Evolutionary conservation across 2,888 invertebrate species (phyloP).

Genomic region (Anagyrus pseudococci): DNA sequence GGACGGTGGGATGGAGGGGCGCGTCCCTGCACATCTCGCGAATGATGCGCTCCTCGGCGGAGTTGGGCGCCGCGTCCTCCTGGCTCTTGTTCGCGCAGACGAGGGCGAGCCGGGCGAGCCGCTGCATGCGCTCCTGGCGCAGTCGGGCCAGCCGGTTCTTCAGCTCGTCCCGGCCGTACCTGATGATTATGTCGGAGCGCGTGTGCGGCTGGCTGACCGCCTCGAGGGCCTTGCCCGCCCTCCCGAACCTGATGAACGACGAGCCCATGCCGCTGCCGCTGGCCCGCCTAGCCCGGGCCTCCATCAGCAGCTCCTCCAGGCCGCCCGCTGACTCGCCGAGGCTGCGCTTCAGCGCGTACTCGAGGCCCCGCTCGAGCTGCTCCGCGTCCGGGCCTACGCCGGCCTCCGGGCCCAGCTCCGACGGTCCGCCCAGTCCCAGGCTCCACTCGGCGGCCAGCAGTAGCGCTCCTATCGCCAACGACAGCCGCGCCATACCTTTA

Average conservation of each 20-base stretch:
- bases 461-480: not conserved
- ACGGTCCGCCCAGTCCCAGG: not conserved
- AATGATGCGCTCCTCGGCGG: slow-evolving; percentile 35
- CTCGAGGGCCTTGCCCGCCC: slow-evolving; percentile 34
- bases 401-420: not conserved
- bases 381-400: slow-evolving; percentile 3
- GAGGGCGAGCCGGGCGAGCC: slow-evolving; percentile 30
- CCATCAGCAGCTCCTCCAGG: not conserved
- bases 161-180: slow-evolving; percentile 51
- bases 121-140: slow-evolving; percentile 32
- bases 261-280: slow-evolving; percentile 47
- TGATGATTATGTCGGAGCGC: slow-evolving; percentile 54
- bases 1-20: slow-evolving; percentile 36
- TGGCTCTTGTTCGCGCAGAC: slow-evolving; percentile 32
- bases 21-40: slow-evolving; percentile 37
- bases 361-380: not conserved
- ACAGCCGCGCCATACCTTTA: not conserved
- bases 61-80: slow-evolving; percentile 25
- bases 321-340: slow-evolving; percentile 38
- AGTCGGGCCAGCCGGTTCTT: slow-evolving; percentile 28
- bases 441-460: not conserved
- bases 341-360: slow-evolving; percentile 49
- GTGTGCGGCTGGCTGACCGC: slow-evolving; percentile 45
- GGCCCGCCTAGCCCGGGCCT: not conserved
- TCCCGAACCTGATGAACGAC: slow-evolving; percentile 51